phyloP scores from a whole-genome alignment of 1,140 invertebrate genomes.

The Eumaeus atala region DNA sequence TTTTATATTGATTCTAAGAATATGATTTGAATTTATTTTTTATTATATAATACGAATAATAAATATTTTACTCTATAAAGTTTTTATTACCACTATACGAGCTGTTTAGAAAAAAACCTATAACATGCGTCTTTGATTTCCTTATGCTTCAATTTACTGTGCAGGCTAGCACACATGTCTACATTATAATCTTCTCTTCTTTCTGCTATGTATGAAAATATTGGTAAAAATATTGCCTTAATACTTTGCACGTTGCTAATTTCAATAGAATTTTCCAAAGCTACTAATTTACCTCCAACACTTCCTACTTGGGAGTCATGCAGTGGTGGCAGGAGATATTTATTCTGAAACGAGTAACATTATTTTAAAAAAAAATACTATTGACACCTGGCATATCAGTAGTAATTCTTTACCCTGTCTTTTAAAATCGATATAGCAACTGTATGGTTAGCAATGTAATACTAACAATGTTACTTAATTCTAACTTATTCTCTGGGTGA shows the following conservation, averaged over 20 bases:
- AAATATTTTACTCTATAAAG: slow-evolving; percentile 1
- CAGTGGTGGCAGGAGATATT: slow-evolving; percentile 42
- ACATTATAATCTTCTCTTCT: slow-evolving; percentile 33
- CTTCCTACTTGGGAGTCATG: slow-evolving; percentile 31
- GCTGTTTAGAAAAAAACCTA: slow-evolving; percentile 30
- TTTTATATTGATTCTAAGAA: too few species aligned
- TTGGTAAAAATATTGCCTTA: slow-evolving; percentile 33
- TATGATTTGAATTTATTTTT: neutral
- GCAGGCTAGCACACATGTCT: slow-evolving; percentile 26
- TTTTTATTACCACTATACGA: neutral
- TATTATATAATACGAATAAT: slow-evolving; percentile 5
- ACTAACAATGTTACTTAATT: too few species aligned
- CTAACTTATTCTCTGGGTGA: too few species aligned
- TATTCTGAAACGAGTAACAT: slow-evolving; percentile 43
- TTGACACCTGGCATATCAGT: too few species aligned
- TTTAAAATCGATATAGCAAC: too few species aligned
- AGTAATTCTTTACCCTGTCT: too few species aligned
- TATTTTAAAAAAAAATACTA: neutral
- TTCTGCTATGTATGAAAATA: slow-evolving; percentile 46
- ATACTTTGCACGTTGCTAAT: slow-evolving; percentile 33
- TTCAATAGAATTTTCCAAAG: slow-evolving; percentile 28
- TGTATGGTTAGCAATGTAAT: too few species aligned
- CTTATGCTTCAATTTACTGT: slow-evolving; percentile 30
- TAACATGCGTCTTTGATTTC: slow-evolving; percentile 28
- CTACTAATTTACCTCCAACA: slow-evolving; percentile 31